These are phyloP conservation scores for Pterostichus madidus DNA, from an alignment of 2,888 invertebrate genomes.

Conservation along the genomic window DNA sequence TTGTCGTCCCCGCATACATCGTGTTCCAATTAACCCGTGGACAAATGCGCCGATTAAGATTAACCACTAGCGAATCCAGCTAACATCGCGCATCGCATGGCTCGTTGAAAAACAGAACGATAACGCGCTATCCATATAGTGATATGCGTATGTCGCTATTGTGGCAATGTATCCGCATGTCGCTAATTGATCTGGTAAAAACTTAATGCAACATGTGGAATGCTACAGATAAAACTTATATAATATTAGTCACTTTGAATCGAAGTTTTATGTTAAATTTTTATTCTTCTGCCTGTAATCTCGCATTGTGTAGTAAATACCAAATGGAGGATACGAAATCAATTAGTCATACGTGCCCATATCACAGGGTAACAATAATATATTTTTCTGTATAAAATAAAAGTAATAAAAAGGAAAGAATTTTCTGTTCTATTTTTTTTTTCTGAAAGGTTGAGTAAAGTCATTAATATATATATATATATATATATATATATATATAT, in stretches of 20 bases:
- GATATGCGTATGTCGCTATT: background rate
- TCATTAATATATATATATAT: too few species aligned
- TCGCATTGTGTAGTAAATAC: too few species aligned
- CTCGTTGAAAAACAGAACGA: constrained; percentile 21
- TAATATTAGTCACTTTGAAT: background rate
- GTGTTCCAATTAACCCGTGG: constrained; percentile 60
- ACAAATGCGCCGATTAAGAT: constrained; percentile 52
- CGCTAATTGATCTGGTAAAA: constrained; percentile 50
- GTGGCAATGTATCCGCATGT: constrained; percentile 1
- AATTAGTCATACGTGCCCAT: too few species aligned
- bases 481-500: too few species aligned
- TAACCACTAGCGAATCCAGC: constrained; percentile 48
- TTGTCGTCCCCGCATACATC: constrained; percentile 46
- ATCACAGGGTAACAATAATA: too few species aligned
- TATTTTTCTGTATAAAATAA: too few species aligned
- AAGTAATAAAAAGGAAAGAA: too few species aligned
- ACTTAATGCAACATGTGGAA: constrained; percentile 44
- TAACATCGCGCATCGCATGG: background rate
- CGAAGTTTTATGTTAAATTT: too few species aligned
- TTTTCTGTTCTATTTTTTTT: too few species aligned
- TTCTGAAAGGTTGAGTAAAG: too few species aligned
- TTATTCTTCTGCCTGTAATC: too few species aligned
- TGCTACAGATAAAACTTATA: background rate
- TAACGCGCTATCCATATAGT: constrained; percentile 5
- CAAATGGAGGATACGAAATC: too few species aligned